Evolutionary conservation across 2,113 vertebrate genomes (phyloP).

Genomic region (Paralichthys olivaceus): DNA sequence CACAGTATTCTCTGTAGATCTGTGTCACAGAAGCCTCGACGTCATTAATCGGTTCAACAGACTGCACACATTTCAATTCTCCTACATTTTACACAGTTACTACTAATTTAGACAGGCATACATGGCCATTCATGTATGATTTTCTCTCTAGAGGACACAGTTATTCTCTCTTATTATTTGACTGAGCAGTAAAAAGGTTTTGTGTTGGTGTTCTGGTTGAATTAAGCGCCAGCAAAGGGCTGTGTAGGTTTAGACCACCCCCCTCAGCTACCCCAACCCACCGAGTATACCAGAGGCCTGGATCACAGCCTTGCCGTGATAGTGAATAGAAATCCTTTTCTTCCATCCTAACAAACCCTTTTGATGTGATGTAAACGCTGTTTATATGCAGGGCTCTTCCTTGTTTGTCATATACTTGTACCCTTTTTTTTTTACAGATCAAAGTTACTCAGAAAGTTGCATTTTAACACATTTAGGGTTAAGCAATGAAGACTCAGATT

Average conservation of each 20-base stretch:
- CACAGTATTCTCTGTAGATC: slow-evolving; percentile 58
- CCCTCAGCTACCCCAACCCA: slow-evolving; percentile 1
- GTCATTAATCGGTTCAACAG: slow-evolving; percentile 36
- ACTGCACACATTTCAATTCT: slow-evolving; percentile 21
- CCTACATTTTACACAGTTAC: slow-evolving; percentile 1
- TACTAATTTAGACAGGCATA: slow-evolving; percentile 15
- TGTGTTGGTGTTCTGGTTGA: slow-evolving; percentile 1
- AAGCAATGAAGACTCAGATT: slow-evolving; percentile 48
- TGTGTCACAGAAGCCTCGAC: slow-evolving; percentile 30
- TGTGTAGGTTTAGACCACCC: not conserved
- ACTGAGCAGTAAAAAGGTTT: slow-evolving; percentile 32
- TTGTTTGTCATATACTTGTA: slow-evolving; percentile 22
- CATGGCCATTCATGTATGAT: slow-evolving; percentile 5
- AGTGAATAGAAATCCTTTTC: slow-evolving; percentile 19
- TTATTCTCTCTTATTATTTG: not conserved
- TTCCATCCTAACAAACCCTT: slow-evolving; percentile 38
- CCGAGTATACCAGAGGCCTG: not conserved
- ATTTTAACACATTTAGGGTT: slow-evolving; percentile 60
- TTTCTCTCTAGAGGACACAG: slow-evolving; percentile 4
- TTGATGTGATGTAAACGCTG: slow-evolving; percentile 60
- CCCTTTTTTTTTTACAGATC: slow-evolving; percentile 67
- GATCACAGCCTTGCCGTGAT: slow-evolving; percentile 4
- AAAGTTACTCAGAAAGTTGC: slow-evolving; percentile 67
- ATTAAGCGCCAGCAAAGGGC: slow-evolving; percentile 8
- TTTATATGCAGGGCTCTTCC: slow-evolving; percentile 30